Base-by-base conservation (phyloP, 2,888 invertebrate genomes). In the Epirrhoe alternata region DNA sequence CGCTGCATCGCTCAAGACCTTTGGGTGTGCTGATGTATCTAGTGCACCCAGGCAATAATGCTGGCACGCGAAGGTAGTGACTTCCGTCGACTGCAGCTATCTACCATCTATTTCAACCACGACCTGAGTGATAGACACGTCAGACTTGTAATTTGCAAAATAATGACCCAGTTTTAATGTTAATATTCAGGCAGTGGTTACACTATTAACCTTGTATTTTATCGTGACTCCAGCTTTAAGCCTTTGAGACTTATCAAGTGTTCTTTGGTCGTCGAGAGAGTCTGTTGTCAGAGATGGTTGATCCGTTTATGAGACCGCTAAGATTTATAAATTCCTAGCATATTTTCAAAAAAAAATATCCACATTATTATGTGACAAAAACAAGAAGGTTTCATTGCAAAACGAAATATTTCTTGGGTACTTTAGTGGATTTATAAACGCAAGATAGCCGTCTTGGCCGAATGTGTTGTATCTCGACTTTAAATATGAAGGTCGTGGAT, bases 1-100 rank as follows among this genome's bases (percentile, higher is more conserved):
- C 59, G 51, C 68, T 60, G 55, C 70, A 61, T 68, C 54, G 51
- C 68, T 55, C 70, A 54, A 74, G 77, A 79, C 79, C 81, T 81
- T 82, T 79, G 68, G 68, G 68, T 69, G 53, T 64, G 61, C 59
- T 64, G 63, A 59, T 72, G 70, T 74, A 71, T 74, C 73, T 69
- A 74, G 76, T 83, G 83, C 82, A 84, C 70, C 69, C 71, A 73
- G 77, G 76, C 68, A 78, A 71, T 70, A 77, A 74, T 81, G 80
- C 81, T 79, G 74, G 79, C 83, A 83, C 83, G 83, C 83, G 75
- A 83, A 76, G 79, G 78, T 72, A 73, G 71, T 55, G 70, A 75
- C 75, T 81, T 82, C 79, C 82, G 79, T 77, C 80, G 69, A 64
- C 64, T 75, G 73, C 73, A 66, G 73, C 72, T 81, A 83, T 82